phyloP scores from a whole-genome alignment of 2,113 vertebrate species.

The Stigmatopora argus region DNA sequence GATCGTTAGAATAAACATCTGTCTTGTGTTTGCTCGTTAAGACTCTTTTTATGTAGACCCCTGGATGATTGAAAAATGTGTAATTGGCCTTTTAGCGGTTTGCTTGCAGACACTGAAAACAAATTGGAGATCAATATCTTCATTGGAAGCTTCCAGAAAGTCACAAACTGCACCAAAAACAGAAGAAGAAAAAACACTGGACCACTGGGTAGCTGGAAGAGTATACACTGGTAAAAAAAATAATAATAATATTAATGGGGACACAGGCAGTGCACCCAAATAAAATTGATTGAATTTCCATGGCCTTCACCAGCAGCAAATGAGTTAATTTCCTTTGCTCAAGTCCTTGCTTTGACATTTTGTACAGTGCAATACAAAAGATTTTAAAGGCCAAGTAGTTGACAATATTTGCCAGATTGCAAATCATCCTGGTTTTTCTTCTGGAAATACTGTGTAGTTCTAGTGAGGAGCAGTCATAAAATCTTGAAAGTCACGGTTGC shows the following conservation, averaged over 20 bases:
- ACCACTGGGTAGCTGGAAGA: too few species aligned
- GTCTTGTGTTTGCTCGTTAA: conserved; percentile 12
- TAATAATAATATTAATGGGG: too few species aligned
- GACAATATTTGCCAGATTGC: not conserved
- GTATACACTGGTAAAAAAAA: too few species aligned
- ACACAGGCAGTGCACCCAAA: too few species aligned
- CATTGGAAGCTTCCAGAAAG: conserved; percentile 35
- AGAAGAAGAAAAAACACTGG: too few species aligned
- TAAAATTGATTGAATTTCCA: too few species aligned
- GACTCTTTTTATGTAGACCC: conserved; percentile 11
- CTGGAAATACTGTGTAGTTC: not conserved
- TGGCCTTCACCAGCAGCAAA: too few species aligned
- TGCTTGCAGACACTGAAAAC: conserved; percentile 32
- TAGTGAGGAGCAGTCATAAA: not conserved
- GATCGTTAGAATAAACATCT: not conserved
- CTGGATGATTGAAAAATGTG: conserved; percentile 50
- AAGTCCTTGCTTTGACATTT: not conserved
- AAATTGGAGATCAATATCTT: conserved; percentile 53
- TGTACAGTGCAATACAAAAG: not conserved
- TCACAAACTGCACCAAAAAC: conserved; percentile 22
- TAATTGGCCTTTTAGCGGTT: conserved; percentile 43
- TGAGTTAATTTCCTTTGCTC: too few species aligned
- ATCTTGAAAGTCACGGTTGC: not conserved
- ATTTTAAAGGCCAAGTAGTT: not conserved
- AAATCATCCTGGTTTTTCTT: not conserved